Conservation (phyloP, 2,888 invertebrate species). For the Apamea sordens region DNA sequence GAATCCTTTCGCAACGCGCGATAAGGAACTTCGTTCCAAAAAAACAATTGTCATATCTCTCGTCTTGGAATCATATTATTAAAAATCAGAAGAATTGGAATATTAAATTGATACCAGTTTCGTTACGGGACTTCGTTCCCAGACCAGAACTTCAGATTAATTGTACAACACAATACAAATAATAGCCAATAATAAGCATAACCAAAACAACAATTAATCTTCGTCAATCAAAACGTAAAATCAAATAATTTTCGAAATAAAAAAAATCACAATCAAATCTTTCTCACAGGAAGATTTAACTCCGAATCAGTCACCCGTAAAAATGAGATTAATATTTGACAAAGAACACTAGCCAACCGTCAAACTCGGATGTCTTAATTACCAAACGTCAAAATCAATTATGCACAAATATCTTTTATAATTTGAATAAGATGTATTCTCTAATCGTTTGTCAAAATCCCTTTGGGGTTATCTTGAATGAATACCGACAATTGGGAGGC, state of each 20-base stretch:
- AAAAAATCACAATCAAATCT: slow-evolving; percentile 59
- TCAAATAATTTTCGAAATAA: slow-evolving; percentile 38
- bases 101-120: neutral
- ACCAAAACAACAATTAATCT: slow-evolving; percentile 59
- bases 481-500: slow-evolving; percentile 59
- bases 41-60: neutral
- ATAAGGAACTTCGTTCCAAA: too few species aligned
- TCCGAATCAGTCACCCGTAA: slow-evolving; percentile 78
- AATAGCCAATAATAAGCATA: slow-evolving; percentile 24
- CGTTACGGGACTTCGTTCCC: neutral
- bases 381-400: slow-evolving; percentile 85
- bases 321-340: slow-evolving; percentile 80
- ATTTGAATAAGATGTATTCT: slow-evolving; percentile 86
- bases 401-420: slow-evolving; percentile 77
- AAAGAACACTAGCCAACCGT: slow-evolving; percentile 78
- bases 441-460: slow-evolving; percentile 80
- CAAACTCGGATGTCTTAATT: slow-evolving; percentile 71
- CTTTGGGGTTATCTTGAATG: slow-evolving; percentile 66
- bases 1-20: too few species aligned
- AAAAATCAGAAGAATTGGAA: neutral
- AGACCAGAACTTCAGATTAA: slow-evolving; percentile 3
- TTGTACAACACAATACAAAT: slow-evolving; percentile 13
- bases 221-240: slow-evolving; percentile 51
- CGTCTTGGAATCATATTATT: neutral
- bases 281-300: slow-evolving; percentile 77